phyloP scores from a whole-genome alignment of 1,140 invertebrate genomes.

The Meloidogyne floridensis region DNA sequence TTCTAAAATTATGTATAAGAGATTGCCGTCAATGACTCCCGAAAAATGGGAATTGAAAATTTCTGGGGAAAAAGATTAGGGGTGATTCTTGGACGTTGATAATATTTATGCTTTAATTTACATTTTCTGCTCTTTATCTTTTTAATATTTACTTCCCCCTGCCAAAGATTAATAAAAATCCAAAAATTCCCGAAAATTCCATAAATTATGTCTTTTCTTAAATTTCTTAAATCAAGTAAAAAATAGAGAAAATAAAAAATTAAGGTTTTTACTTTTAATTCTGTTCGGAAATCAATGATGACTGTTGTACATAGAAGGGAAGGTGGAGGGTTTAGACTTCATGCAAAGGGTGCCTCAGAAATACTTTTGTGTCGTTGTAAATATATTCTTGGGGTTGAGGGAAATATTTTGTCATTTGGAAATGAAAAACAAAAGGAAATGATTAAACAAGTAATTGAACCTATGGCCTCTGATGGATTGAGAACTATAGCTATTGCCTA shows the following conservation, averaged over 20 bases:
- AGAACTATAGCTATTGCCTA: slow-evolving; percentile 69
- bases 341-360: slow-evolving; percentile 66
- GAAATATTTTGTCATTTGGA: slow-evolving; percentile 80
- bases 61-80: too few species aligned
- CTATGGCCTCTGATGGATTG: slow-evolving; percentile 96
- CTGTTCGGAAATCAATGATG: slow-evolving; percentile 63
- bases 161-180: too few species aligned
- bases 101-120: too few species aligned
- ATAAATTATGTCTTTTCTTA: too few species aligned
- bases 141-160: too few species aligned
- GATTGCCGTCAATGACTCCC: too few species aligned
- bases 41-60: too few species aligned
- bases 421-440: slow-evolving; percentile 87
- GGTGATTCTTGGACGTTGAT: too few species aligned
- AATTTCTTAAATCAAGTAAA: slow-evolving; percentile 50
- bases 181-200: too few species aligned
- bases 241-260: slow-evolving; percentile 66
- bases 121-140: too few species aligned
- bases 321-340: slow-evolving; percentile 61
- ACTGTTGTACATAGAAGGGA: slow-evolving; percentile 56
- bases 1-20: too few species aligned
- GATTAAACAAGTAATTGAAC: slow-evolving; percentile 92
- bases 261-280: slow-evolving; percentile 67
- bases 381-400: slow-evolving; percentile 53
- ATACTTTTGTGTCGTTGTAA: slow-evolving; percentile 61